Conservation (phyloP, 1,140 invertebrate species). For the Potamilus streckersoni region DNA sequence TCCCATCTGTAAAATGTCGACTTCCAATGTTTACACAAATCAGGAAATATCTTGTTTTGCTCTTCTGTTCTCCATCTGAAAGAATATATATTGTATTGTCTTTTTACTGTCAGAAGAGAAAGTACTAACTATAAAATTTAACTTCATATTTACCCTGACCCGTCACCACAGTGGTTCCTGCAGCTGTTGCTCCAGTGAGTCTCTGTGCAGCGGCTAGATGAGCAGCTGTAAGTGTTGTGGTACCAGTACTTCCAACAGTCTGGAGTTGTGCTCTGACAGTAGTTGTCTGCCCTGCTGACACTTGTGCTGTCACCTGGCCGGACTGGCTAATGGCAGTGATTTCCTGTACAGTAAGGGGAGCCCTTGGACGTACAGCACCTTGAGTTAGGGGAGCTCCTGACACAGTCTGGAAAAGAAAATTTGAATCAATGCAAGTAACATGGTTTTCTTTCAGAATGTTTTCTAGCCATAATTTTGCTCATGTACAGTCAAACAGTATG, state of each 20-base stretch:
- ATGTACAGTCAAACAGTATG: too few relatives aligned
- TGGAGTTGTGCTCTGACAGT: constrained; percentile 53
- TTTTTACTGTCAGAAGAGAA: too few relatives aligned
- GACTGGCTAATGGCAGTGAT: constrained; percentile 43
- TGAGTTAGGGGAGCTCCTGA: constrained; percentile 47
- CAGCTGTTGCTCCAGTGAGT: constrained; percentile 42
- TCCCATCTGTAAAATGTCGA: too few relatives aligned
- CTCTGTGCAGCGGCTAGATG: constrained; percentile 68
- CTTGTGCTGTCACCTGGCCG: constrained; percentile 36
- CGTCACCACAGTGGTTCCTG: too few relatives aligned
- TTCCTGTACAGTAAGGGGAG: constrained; percentile 52
- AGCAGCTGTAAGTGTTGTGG: constrained; percentile 70
- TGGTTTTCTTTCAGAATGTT: not conserved
- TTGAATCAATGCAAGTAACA: constrained; percentile 2
- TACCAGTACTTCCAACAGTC: constrained; percentile 48
- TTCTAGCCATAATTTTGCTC: too few relatives aligned
- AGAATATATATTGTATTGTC: too few relatives aligned
- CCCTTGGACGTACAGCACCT: constrained; percentile 36
- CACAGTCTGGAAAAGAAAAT: constrained; percentile 45
- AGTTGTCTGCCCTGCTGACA: constrained; percentile 27
- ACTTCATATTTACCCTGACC: too few relatives aligned
- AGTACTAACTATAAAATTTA: too few relatives aligned
- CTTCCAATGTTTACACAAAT: too few relatives aligned
- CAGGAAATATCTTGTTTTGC: too few relatives aligned
- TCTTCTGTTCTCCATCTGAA: too few relatives aligned